These are phyloP conservation scores for Heliconius ethilla DNA, from an alignment of 2,888 invertebrate species.

Conservation along the genomic window DNA sequence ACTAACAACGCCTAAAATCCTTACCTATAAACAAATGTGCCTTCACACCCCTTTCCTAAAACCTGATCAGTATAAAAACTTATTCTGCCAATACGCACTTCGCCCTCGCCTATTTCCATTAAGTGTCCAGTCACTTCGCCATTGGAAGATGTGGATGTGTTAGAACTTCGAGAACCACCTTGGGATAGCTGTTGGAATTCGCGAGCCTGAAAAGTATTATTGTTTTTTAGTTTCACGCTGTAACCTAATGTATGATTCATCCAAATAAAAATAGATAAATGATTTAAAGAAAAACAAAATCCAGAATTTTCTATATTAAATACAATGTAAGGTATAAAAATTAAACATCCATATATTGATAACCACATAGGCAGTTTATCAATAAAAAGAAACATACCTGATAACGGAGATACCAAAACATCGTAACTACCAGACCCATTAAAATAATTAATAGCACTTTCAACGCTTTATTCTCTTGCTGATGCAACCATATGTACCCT, in stretches of 20 bases:
- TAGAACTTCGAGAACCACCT: slow-evolving; percentile 80
- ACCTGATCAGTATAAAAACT: slow-evolving; percentile 91
- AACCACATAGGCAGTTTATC: slow-evolving; percentile 21
- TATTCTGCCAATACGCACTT: slow-evolving; percentile 92
- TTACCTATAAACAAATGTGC: slow-evolving; percentile 97
- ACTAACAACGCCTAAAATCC: slow-evolving; percentile 33
- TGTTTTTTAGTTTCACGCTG: not conserved
- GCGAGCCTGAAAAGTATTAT: slow-evolving; percentile 71
- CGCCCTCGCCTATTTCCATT: slow-evolving; percentile 84
- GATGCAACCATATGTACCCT: slow-evolving; percentile 84
- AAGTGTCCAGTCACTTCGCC: slow-evolving; percentile 80
- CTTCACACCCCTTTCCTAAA: slow-evolving; percentile 98
- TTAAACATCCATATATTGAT: not conserved
- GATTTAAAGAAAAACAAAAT: not conserved
- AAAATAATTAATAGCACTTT: slow-evolving; percentile 86
- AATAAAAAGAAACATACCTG: slow-evolving; percentile 76
- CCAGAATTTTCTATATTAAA: slow-evolving; percentile 1
- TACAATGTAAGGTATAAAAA: not conserved
- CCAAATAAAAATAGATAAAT: not conserved
- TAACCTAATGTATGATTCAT: not conserved
- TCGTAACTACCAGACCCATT: slow-evolving; percentile 85
- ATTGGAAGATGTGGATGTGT: slow-evolving; percentile 65
- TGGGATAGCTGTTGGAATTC: slow-evolving; percentile 87
- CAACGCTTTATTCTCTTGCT: slow-evolving; percentile 88
- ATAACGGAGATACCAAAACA: slow-evolving; percentile 89